Percentiles rank a stretch among this genome's conserved stretches.
Conservation (phyloP, 2,113 vertebrate species). For the Tachysurus fulvidraco region DNA sequence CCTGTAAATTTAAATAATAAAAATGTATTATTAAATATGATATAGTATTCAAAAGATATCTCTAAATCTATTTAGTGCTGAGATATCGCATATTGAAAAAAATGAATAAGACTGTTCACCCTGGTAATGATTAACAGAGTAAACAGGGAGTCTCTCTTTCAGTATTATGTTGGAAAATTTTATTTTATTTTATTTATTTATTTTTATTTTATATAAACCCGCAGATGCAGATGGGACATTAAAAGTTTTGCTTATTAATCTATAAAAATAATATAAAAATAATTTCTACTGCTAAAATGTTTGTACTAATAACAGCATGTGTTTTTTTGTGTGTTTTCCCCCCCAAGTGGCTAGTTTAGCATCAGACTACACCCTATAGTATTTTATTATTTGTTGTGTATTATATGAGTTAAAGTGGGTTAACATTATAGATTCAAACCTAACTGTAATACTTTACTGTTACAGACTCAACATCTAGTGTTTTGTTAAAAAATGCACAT, state of each 20-base stretch:
- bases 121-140: background rate
- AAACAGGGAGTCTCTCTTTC: background rate
- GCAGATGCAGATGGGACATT: background rate
- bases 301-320: background rate
- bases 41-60: background rate
- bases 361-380: background rate
- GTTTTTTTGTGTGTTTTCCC: background rate
- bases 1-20: background rate
- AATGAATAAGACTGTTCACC: background rate
- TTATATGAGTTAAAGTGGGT: background rate
- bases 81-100: background rate
- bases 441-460: background rate
- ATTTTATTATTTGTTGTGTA: background rate
- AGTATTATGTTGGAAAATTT: background rate
- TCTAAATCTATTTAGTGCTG: background rate
- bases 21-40: background rate
- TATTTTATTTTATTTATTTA: no score
- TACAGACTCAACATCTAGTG: background rate
- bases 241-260: background rate
- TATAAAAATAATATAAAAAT: background rate
- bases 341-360: background rate
- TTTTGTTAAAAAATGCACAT: background rate
- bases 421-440: background rate
- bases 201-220: background rate
- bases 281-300: background rate